Conservation (phyloP, 2,888 invertebrate genomes). For the Girardia tigrina region DNA sequence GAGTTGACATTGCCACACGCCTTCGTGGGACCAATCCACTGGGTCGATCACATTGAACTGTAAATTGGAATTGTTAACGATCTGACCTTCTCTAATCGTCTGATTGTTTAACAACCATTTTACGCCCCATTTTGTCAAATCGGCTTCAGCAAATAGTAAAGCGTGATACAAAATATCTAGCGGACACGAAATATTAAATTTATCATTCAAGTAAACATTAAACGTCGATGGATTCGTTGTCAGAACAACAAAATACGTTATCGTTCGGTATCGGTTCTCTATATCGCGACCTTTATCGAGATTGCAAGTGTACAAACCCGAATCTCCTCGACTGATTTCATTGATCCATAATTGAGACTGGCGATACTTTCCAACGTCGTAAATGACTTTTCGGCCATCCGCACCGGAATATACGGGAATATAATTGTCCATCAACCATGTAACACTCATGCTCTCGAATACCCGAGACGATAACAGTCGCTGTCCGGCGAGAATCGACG, state of each 20-base stretch:
- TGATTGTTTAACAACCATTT: conserved; percentile 17
- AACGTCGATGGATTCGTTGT: neutral
- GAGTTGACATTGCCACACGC: conserved; percentile 4
- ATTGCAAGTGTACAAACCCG: conserved; percentile 3
- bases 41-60: neutral
- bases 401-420: neutral
- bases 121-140: neutral
- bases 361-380: neutral
- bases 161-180: neutral
- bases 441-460: neutral
- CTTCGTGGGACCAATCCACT: neutral
- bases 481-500: neutral
- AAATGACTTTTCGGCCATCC: neutral
- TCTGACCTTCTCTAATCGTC: neutral
- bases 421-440: conserved; percentile 7
- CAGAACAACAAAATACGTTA: neutral
- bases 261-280: neutral
- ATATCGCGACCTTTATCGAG: conserved; percentile 2
- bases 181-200: neutral
- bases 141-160: neutral
- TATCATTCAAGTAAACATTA: conserved; percentile 1
- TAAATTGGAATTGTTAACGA: conserved; percentile 11
- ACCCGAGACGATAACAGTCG: neutral
- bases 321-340: neutral
- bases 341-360: neutral